Evolutionary conservation across 2,888 invertebrate genomes (phyloP).

Genomic region (Drosophila incognita): DNA sequence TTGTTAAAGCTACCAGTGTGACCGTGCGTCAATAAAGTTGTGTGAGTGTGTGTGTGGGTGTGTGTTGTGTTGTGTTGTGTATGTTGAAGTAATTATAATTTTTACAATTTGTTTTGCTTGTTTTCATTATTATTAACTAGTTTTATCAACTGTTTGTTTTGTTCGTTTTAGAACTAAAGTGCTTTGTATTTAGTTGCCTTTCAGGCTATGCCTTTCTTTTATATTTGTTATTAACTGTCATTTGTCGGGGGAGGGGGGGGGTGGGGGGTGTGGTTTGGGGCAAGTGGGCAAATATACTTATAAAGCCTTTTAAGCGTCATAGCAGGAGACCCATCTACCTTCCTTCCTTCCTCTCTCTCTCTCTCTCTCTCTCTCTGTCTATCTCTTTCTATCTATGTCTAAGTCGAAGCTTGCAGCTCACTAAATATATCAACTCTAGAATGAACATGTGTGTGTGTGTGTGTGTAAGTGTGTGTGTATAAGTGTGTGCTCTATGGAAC

Average conservation of each 20-base stretch:
- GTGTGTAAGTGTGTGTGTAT: conserved; percentile 31
- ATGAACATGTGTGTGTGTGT: conserved; percentile 15
- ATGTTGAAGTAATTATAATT: conserved; percentile 18
- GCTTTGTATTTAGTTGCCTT: conserved; percentile 39
- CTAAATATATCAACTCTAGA: conserved; percentile 32
- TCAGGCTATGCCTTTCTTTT: conserved; percentile 44
- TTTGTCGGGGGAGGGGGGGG: background rate
- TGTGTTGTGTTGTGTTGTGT: conserved; percentile 9
- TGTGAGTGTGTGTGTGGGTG: background rate
- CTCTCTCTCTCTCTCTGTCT: conserved; percentile 10
- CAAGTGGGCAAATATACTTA: conserved; percentile 15
- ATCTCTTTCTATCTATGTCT: conserved; percentile 18
- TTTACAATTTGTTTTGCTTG: conserved; percentile 21
- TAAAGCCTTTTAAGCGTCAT: conserved; percentile 36
- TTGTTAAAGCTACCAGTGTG: conserved; percentile 50
- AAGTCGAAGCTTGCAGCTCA: conserved; percentile 60
- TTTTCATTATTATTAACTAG: conserved; percentile 17
- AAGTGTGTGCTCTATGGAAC: conserved; percentile 50
- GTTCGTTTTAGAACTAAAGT: conserved; percentile 28
- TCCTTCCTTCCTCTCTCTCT: background rate
- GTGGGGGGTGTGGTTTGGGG: background rate
- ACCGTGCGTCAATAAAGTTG: conserved; percentile 29
- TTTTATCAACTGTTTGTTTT: conserved; percentile 20
- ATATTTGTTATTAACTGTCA: conserved; percentile 28
- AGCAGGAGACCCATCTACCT: conserved; percentile 11